Base-by-base conservation (phyloP, 1,140 invertebrate genomes). In the Anoplophora glabripennis region DNA sequence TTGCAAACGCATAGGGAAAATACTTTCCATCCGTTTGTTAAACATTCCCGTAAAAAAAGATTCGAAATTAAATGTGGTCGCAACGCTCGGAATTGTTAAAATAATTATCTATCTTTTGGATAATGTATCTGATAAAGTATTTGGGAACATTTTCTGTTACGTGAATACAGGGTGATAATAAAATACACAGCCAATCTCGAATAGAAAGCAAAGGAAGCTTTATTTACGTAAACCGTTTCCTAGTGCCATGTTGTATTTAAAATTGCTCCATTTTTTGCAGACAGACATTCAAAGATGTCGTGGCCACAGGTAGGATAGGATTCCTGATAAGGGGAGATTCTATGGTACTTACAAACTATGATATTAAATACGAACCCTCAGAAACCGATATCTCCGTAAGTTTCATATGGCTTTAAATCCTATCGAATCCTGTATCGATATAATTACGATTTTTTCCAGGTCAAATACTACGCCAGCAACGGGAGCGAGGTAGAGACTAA, bases 311-410 rank as follows among this genome's bases (percentile, higher is more conserved):
- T 12, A 61, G 58, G 46, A 53, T 68, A 21, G 69, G 69, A 21
- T 52, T 71, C n/a, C 37, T 67, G 12, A 65, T 71, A 34, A 53
- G 54, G 38, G 65, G 66, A 28, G 70, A 72, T 62, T 72, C 70
- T 10, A 66, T 72, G 36, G 57, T 72, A 15, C 67, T 64, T 7
- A 61, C 65, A 51, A 69, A 71, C 61, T 71, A 69, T 52, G 70
- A 72, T 55, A 46, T 71, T 40, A 47, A 53, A 34, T 72, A 69
- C 46, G 46, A 52, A 11, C 57, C 63, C 17, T 54, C 44, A 7
- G 61, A 66, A 53, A 45, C 65, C 4, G 55, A 59, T 18, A 48
- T 70, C 40, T 58, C 59, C 37, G 68, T 72, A 64, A 67, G 65
- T 66, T 54, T 36, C 17, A 9, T 49, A 28, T 12, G 21, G 4